Percentiles rank a stretch among this genome's conserved stretches.
Evolutionary conservation across 1,140 invertebrate species (phyloP).

Genomic region (Caenorhabditis tropicalis): DNA sequence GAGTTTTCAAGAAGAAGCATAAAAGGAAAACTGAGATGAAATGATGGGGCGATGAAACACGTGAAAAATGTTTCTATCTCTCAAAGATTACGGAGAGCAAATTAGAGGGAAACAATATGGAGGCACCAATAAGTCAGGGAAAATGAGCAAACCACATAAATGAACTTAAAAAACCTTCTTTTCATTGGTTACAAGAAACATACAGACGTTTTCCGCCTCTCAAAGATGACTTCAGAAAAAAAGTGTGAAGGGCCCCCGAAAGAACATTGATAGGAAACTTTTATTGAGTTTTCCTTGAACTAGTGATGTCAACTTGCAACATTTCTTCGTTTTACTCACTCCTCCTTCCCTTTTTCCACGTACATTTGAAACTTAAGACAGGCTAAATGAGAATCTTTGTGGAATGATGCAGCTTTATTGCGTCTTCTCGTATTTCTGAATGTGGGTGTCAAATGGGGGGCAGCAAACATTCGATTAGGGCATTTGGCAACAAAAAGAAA

Average conservation of each 20-base stretch:
- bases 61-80: slow-evolving; percentile 29
- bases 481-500: slow-evolving; percentile 11
- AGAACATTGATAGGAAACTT: slow-evolving; percentile 28
- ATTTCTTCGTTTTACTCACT: no score
- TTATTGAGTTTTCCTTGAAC: slow-evolving; percentile 14
- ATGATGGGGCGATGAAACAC: not conserved
- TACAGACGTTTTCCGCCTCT: not conserved
- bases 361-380: slow-evolving; percentile 3
- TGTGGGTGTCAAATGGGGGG: not conserved
- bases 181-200: no score
- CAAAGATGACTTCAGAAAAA: not conserved
- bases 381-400: slow-evolving; percentile 32
- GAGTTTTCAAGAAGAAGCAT: not conserved
- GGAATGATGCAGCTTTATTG: slow-evolving; percentile 21
- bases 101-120: not conserved
- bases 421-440: slow-evolving; percentile 32
- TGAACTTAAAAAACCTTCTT: not conserved
- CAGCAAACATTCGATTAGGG: not conserved
- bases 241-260: not conserved
- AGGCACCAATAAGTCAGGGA: not conserved
- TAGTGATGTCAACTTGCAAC: slow-evolving; percentile 33
- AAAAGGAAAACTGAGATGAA: not conserved
- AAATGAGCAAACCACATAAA: not conserved
- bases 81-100: not conserved
- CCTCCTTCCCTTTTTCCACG: not conserved